Evolutionary conservation across 2,888 invertebrate genomes (phyloP), one percentile per base, ranked within the genome.

Genomic region (Atrina japonica): DNA sequence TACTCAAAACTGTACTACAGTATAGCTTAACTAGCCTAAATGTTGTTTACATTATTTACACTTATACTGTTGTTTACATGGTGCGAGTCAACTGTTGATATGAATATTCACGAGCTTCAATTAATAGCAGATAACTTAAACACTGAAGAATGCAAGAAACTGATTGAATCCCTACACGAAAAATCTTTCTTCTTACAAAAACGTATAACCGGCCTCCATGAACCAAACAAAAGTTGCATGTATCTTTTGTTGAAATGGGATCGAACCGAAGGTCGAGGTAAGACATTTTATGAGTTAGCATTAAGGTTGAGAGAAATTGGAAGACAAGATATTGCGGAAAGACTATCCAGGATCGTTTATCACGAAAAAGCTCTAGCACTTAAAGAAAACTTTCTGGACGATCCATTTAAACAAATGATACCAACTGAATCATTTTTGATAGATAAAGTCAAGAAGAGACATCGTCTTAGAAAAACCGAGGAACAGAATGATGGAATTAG

Each of bases 21-120:
- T n/a, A n/a, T n/a, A n/a, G n/a, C n/a, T n/a, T n/a, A n/a, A n/a
- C n/a, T n/a, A n/a, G n/a, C n/a, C n/a, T n/a, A n/a, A n/a, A n/a
- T n/a, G n/a, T n/a, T n/a, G n/a, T n/a, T n/a, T n/a, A n/a, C n/a
- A n/a, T n/a, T n/a, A n/a, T n/a, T n/a, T n/a, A n/a, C n/a, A n/a
- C n/a, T n/a, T n/a, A n/a, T n/a, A n/a, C n/a, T n/a, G n/a, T n/a
- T n/a, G n/a, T n/a, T n/a, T n/a, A n/a, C n/a, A n/a, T n/a, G n/a
- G 35, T 61, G 49, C 29, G 23, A 56, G 1, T 60, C 52, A 23
- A 82, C 82, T 1, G 69, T 80, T n/a, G 87, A 87, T 59, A 49
- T 88, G 49, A 88, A 87, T 66, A 77, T 82, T 30, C 82, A 83
- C 45, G 82, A 88, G 66, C 52, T 88, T n/a, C 83, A 85, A 61